Conservation (phyloP, 2,888 invertebrate species). For the Agrochola litura region DNA sequence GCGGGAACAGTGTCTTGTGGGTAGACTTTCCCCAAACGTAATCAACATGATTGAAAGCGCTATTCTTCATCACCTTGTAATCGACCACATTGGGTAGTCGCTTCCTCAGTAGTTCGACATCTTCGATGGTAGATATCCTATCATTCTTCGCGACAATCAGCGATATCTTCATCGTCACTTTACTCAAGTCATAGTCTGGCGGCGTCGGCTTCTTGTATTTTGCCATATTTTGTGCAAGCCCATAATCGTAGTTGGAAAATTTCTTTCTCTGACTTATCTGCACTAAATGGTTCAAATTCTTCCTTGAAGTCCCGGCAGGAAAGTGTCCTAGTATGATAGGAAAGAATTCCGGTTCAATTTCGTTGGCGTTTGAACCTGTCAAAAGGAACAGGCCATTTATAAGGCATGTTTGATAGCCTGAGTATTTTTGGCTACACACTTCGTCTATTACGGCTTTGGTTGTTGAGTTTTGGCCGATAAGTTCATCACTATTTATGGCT, state of each 20-base stretch:
- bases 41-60: conserved; percentile 73
- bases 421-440: conserved; percentile 59
- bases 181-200: conserved; percentile 73
- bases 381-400: conserved; percentile 58
- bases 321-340: conserved; percentile 67
- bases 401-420: conserved; percentile 68
- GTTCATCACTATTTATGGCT: conserved; percentile 54
- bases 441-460: conserved; percentile 58
- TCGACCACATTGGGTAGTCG: conserved; percentile 70
- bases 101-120: conserved; percentile 65
- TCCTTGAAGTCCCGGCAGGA: conserved; percentile 74
- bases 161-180: conserved; percentile 70
- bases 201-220: conserved; percentile 67
- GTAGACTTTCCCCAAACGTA: conserved; percentile 72
- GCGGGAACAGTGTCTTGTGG: conserved; percentile 56
- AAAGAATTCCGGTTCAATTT: conserved; percentile 71
- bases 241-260: conserved; percentile 76
- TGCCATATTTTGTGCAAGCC: conserved; percentile 64
- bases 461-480: conserved; percentile 60
- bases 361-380: conserved; percentile 61
- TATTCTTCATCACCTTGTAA: conserved; percentile 56
- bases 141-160: conserved; percentile 74
- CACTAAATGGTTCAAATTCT: conserved; percentile 72
- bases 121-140: conserved; percentile 67
- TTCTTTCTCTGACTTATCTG: conserved; percentile 67